These are phyloP conservation scores for Donacobius atricapilla DNA, from an alignment of 2,113 vertebrate genomes.

Conservation along the genomic window DNA sequence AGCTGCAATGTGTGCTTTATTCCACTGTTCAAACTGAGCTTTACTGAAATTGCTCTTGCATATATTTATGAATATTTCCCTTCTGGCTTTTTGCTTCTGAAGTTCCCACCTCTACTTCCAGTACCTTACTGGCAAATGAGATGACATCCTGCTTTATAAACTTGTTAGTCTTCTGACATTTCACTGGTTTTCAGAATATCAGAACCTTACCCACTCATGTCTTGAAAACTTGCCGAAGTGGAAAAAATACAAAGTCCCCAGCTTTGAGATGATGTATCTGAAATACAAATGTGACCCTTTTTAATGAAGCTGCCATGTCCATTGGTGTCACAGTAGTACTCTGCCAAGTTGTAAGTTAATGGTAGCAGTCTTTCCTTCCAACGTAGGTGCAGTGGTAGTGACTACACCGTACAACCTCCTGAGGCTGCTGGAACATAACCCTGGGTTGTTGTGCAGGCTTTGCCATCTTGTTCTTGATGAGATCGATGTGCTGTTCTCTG, in stretches of 20 bases:
- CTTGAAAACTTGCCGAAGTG: background rate
- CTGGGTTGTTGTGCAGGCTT: constrained; percentile 79
- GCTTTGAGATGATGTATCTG: background rate
- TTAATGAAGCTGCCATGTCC: accelerated
- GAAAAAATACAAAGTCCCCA: background rate
- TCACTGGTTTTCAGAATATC: background rate
- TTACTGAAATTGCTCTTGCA: background rate
- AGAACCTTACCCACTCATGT: background rate
- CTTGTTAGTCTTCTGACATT: background rate
- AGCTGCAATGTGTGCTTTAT: background rate
- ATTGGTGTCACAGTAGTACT: background rate
- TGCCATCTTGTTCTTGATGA: constrained; percentile 88
- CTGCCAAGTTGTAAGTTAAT: background rate
- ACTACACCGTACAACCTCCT: constrained; percentile 83
- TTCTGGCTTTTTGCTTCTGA: background rate
- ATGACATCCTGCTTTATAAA: background rate
- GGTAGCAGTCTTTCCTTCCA: background rate
- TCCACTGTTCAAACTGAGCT: background rate
- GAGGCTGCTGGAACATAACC: constrained; percentile 76
- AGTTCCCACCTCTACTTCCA: background rate
- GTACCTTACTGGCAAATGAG: background rate
- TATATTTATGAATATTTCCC: background rate
- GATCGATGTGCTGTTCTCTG: constrained; percentile 74
- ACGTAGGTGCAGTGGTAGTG: constrained; percentile 82
- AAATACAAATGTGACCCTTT: background rate